phyloP scores from a whole-genome alignment of 2,888 invertebrate genomes.

The Drosophila suboccidentalis region DNA sequence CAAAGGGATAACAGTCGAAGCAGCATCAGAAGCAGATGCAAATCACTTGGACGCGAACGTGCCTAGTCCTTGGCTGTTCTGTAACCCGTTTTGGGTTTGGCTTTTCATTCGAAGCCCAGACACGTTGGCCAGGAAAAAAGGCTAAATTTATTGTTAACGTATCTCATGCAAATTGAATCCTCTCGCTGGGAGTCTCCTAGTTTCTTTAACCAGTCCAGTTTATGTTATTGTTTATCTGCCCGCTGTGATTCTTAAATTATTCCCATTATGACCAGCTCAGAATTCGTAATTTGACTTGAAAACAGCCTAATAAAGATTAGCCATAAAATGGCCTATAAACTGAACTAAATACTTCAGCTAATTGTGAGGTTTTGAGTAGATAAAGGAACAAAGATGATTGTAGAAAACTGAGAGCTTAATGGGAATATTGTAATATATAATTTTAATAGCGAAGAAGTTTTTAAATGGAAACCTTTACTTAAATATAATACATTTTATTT shows the following conservation, averaged over 20 bases:
- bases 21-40: constrained; percentile 41
- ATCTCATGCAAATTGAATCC: constrained; percentile 67
- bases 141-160: constrained; percentile 65
- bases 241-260: constrained; percentile 22
- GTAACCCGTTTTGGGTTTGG: constrained; percentile 3
- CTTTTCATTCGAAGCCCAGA: constrained; percentile 11
- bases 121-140: constrained; percentile 27
- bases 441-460: background rate
- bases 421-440: background rate
- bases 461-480: background rate
- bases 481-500: too few relatives aligned
- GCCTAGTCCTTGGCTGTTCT: constrained; percentile 43
- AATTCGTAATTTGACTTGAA: constrained; percentile 25
- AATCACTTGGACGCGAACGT: constrained; percentile 61
- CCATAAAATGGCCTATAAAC: background rate
- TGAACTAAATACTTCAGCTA: background rate
- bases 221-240: constrained; percentile 39
- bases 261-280: constrained; percentile 10
- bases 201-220: constrained; percentile 3
- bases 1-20: constrained; percentile 56
- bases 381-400: background rate
- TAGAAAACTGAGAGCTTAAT: background rate
- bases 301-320: background rate
- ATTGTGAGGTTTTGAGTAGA: background rate
- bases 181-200: constrained; percentile 13